Evolutionary conservation across 1,140 invertebrate genomes (phyloP).

Genomic region (Drosophila tsacasi): DNA sequence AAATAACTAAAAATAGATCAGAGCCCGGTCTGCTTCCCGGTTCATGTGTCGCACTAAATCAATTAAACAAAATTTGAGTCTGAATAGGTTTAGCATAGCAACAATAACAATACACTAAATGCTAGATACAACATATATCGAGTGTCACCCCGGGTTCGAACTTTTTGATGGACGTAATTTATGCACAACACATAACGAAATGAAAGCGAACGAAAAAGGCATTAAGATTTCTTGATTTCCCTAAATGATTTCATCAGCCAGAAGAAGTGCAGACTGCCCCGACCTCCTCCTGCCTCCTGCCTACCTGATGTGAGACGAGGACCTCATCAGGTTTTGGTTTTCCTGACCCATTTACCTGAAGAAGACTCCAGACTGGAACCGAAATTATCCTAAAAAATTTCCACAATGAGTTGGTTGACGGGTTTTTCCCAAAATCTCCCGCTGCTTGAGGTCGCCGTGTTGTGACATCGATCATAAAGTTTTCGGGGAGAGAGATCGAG

Average conservation of each 20-base stretch:
- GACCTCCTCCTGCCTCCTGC: neutral
- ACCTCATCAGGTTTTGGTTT: conserved; percentile 38
- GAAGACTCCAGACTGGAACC: conserved; percentile 6
- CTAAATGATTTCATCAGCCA: conserved; percentile 77
- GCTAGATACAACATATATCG: conserved; percentile 5
- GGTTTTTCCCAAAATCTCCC: conserved; percentile 57
- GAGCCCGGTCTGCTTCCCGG: conserved; percentile 27
- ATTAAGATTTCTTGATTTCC: conserved; percentile 62
- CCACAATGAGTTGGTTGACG: conserved; percentile 67
- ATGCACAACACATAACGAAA: conserved; percentile 55
- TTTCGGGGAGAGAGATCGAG: neutral
- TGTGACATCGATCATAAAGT: conserved; percentile 55
- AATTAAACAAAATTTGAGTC: conserved; percentile 66
- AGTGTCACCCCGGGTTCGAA: conserved; percentile 21
- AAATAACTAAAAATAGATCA: conserved; percentile 42
- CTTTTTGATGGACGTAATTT: conserved; percentile 61
- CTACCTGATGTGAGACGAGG: conserved; percentile 49
- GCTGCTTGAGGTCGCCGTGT: conserved; percentile 49
- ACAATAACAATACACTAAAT: conserved; percentile 8
- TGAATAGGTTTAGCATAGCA: conserved; percentile 52
- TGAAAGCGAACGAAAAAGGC: conserved; percentile 16
- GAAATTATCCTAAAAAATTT: conserved; percentile 76
- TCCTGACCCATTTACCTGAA: conserved; percentile 12
- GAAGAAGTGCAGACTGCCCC: conserved; percentile 55
- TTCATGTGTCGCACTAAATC: conserved; percentile 69